These are phyloP conservation scores for Drosophila mimetica DNA, from an alignment of 2,888 invertebrate genomes.

Conservation along the genomic window DNA sequence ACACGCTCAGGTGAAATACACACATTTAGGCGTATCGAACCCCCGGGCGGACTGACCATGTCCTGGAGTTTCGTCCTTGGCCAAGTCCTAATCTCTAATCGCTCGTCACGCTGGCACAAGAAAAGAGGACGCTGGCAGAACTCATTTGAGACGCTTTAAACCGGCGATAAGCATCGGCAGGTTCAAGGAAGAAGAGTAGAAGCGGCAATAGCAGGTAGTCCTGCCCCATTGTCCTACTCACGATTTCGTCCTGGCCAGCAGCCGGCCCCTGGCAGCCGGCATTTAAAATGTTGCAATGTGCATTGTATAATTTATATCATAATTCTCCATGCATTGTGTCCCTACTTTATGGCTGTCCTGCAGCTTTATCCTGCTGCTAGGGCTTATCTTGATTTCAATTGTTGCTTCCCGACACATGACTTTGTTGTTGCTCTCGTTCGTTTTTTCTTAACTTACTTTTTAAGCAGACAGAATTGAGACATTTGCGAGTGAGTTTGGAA, in stretches of 20 bases:
- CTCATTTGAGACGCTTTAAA: conserved; percentile 74
- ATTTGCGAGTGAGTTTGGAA: background rate
- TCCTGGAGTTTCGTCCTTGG: conserved; percentile 47
- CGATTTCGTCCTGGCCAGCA: conserved; percentile 49
- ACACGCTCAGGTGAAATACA: conserved; percentile 26
- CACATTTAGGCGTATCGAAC: conserved; percentile 30
- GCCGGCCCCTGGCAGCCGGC: conserved; percentile 53
- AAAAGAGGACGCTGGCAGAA: conserved; percentile 19
- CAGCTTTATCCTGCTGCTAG: conserved; percentile 64
- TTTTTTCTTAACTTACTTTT: conserved; percentile 3
- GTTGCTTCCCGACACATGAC: conserved; percentile 14
- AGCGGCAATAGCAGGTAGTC: conserved; percentile 59
- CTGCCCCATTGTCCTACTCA: conserved; percentile 67
- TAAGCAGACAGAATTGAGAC: conserved; percentile 35
- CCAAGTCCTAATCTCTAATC: conserved; percentile 71
- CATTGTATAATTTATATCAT: conserved; percentile 77
- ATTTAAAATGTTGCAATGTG: conserved; percentile 74
- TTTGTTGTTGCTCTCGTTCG: conserved; percentile 27
- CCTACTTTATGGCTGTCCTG: conserved; percentile 49
- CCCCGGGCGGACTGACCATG: conserved; percentile 37
- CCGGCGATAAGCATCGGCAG: conserved; percentile 72
- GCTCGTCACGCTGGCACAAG: conserved; percentile 68
- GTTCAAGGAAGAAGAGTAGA: conserved; percentile 44
- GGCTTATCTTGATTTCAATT: conserved; percentile 68
- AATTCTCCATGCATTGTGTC: conserved; percentile 61